Base-by-base conservation (phyloP, 2,888 invertebrate species). In the Andrena haemorrhoa region DNA sequence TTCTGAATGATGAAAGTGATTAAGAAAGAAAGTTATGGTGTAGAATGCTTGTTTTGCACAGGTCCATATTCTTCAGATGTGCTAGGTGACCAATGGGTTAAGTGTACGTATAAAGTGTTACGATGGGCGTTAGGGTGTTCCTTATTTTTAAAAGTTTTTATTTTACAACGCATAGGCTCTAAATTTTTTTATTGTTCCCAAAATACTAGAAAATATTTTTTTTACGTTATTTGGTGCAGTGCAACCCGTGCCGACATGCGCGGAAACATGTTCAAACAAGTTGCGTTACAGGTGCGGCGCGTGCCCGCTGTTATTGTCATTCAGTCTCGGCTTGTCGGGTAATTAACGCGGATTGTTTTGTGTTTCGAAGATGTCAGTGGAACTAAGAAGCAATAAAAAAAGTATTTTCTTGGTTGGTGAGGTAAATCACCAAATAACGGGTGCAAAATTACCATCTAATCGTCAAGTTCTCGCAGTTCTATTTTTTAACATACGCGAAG, bases 141-240 rank as follows among this genome's bases (percentile, higher is more conserved):
- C 49, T 49, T 49, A 49, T 49, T 49, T 49, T 49, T 49, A 16
- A 49, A 49, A 49, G 49, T 49, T 49, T 49, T 49, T 49, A 49
- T 49, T 49, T 49, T 49, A 49, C 49, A 49, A 49, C 16, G 49
- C 49, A 49, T 49, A 49, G n/a, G 49, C 49, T 49, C 49, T n/a
- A 49, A n/a, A n/a, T n/a, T 51, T 51, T n/a, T 51, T 51, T 51
- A 51, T 51, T 51, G 51, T 51, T 51, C 6, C 51, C n/a, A 51
- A n/a, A 51, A 51, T 51, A 51, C 51, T 51, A 51, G 51, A n/a
- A 51, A 51, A 51, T 51, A 51, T n/a, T 51, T 51, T 41, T 49
- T 51, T 51, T 51, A 51, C 51, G n/a, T 51, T 51, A 51, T 51
- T 51, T 51, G n/a, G n/a, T 51, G 51, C 51, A 51, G 51, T 51